phyloP scores from a whole-genome alignment of 2,113 vertebrate genomes.

The Turnix velox region DNA sequence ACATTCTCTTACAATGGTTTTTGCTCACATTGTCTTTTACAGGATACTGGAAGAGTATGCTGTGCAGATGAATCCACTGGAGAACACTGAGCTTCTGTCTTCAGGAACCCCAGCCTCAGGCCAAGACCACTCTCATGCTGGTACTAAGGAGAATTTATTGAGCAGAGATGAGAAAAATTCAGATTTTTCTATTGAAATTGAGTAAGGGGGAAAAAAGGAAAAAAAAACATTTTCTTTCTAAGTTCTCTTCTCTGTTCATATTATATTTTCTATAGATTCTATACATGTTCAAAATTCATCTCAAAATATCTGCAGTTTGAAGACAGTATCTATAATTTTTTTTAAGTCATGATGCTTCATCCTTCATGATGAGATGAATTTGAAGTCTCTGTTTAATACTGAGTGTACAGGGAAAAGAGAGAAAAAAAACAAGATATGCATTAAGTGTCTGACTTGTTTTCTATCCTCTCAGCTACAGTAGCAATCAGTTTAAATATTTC shows the following conservation, averaged over 20 bases:
- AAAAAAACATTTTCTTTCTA: neutral
- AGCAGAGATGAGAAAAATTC: neutral
- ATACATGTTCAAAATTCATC: neutral
- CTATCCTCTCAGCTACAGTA: neutral
- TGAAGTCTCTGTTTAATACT: neutral
- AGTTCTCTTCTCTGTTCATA: neutral
- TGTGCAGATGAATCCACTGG: neutral
- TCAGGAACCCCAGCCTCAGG: neutral
- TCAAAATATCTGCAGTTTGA: neutral
- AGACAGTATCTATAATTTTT: neutral
- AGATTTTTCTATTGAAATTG: neutral
- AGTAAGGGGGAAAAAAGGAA: fast-evolving
- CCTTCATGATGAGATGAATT: neutral
- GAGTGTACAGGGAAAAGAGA: neutral
- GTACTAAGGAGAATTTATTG: neutral
- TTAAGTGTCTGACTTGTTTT: neutral
- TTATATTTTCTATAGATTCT: neutral
- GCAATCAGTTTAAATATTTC: neutral
- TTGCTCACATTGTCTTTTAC: neutral
- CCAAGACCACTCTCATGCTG: neutral
- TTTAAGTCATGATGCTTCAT: neutral
- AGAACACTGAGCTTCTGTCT: neutral
- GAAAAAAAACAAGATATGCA: neutral
- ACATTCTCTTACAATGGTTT: neutral
- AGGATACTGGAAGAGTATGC: neutral